Evolutionary conservation across 2,113 vertebrate species (phyloP), one percentile per base, ranked within the genome.

Genomic region (Tauraco erythrolophus): DNA sequence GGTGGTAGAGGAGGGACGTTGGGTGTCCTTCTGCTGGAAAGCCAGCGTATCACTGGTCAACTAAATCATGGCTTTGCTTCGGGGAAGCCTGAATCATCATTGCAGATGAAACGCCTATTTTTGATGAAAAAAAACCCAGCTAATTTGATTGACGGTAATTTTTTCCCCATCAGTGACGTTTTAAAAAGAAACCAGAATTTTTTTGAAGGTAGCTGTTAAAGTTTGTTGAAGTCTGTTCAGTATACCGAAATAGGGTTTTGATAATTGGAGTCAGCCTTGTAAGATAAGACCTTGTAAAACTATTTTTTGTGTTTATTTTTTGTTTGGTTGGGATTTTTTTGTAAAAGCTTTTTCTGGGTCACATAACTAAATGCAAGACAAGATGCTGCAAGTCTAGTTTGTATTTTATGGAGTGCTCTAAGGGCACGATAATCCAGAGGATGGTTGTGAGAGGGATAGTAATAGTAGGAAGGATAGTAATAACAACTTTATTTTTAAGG

Each of bases 111-210:
- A 35, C 80, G 11, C 66, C 39, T 88, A 3, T 70, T 89, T 91
- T 81, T n/a, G 81, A 30, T 69, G 61, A 80, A 35, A 94, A 92
- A 72, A 94, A 76, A 43, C 41, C 11, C 41, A 94, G 2, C 18
- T 64, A 27, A 72, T 94, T 89, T 94, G 91, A 81, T 69, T 92
- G 83, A 84, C 54, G 35, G 27, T 60, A 8, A 25, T 56, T 82
- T 87, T 92, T 91, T 65, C 50, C 80, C 66, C n/a, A 74, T 33
- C 81, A 77, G n/a, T 79, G 71, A 79, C 78, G 84, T 92, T 97
- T 97, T 23, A 85, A 96, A 96, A 96, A 76, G 57, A 89, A 96
- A 96, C 43, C 58, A 77, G 41, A 50, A 28, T 37, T 71, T 31
- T 86, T 76, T 43, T 83, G 1, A 35, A 51, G 60, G 31, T 88